Evolutionary conservation across 2,888 invertebrate genomes (phyloP), one percentile per base, ranked within the genome.

Genomic region (Hirtodrosophila histrioides): DNA sequence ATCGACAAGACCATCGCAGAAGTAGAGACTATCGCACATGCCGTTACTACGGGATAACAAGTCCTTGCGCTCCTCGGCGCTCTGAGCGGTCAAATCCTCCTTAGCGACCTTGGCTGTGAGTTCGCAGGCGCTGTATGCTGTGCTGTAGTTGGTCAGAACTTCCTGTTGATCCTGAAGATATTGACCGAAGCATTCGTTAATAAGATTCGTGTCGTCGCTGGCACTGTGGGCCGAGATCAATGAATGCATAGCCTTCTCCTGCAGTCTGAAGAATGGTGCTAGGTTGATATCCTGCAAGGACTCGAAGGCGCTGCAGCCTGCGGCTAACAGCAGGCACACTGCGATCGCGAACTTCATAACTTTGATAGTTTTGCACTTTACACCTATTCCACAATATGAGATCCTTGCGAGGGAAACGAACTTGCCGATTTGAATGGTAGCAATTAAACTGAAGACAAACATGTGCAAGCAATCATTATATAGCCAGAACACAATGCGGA

Each of bases 301-400:
- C 6, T 49, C 7, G 12, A 53, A 44, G 12, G 72, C 84, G 4
- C 44, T 65, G 39, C 61, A 63, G 62, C 71, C 49, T 46, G 35
- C 58, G 51, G 69, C 81, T 53, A 88, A 23, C 9, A 76, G 44
- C 31, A 82, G 67, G 67, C 81, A 80, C 48, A 88, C n/a, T 4
- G 53, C 54, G 12, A 76, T 11, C 1, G 55, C 37, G 35, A 53
- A 60, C 44, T 71, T 77, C 84, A 86, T 83, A 3, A 6, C 36
- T 36, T 10, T 27, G n/a, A 17, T 17, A 17, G 4, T 41, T 31
- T 31, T 31, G 31, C 31, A 31, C 31, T 31, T 8, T 31, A 31
- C 8, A 7, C 4, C 27, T 56, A 56, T 61, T 49, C 58, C 45
- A 17, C 39, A 50, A 37, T 43, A 8, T 11, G 33, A 33, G 49